These are phyloP conservation scores for Gortyna flavago DNA, from an alignment of 2,888 invertebrate species.

Conservation along the genomic window DNA sequence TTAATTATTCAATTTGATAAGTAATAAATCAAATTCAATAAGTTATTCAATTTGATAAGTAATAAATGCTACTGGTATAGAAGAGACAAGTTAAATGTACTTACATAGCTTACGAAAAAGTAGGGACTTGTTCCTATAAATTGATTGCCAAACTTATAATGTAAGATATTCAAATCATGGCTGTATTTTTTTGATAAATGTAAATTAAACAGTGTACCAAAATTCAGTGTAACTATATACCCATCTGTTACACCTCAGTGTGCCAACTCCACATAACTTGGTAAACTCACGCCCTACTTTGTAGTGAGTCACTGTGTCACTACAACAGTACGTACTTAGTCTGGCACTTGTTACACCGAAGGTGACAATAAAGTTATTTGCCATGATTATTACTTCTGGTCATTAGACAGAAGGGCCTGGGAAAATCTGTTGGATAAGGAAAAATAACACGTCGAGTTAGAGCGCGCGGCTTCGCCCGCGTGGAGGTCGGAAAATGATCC, in stretches of 20 bases:
- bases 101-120: not conserved
- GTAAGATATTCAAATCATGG: not conserved
- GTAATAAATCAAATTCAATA: too few relatives aligned
- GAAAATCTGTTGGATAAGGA: constrained; percentile 35
- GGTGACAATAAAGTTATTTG: constrained; percentile 47
- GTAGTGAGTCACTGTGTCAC: constrained; percentile 55
- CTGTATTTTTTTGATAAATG: not conserved
- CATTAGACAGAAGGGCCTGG: constrained; percentile 55
- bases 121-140: not conserved
- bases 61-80: not conserved
- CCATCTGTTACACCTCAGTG: constrained; percentile 31
- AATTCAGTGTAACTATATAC: too few relatives aligned
- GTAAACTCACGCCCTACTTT: constrained; percentile 57
- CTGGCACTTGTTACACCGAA: constrained; percentile 44
- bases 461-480: too few relatives aligned
- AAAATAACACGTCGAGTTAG: not conserved
- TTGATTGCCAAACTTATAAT: not conserved
- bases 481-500: too few relatives aligned
- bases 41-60: too few relatives aligned
- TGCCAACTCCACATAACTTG: constrained; percentile 6
- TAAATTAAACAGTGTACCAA: too few relatives aligned
- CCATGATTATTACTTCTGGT: constrained; percentile 51
- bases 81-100: too few relatives aligned
- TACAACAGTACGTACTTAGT: constrained; percentile 15
- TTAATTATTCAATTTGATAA: too few relatives aligned